Base-by-base conservation (phyloP, 2,797 vertebrate species). In the Chelonia mydas region DNA sequence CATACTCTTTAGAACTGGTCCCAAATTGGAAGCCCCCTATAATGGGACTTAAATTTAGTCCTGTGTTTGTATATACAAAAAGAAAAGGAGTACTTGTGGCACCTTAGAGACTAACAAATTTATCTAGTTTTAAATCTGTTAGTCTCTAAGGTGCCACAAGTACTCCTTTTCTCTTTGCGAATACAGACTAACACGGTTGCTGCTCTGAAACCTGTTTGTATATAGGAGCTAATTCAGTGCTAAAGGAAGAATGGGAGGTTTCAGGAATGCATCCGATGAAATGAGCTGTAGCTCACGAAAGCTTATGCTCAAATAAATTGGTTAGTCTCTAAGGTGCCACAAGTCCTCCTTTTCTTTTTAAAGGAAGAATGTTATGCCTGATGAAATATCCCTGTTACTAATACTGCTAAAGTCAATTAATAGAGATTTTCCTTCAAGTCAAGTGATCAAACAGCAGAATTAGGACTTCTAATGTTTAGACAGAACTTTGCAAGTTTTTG, bases 401-500 rank as follows among this genome's bases (percentile, higher is more conserved):
- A 93, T 83, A 27, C 41, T 61, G 86, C 37, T 77, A 49, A 19
- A 86, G 89, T 87, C 84, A 88, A 33, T 96, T 94, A 78, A 81
- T 72, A 53, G 37, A 84, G 74, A 53, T 90, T 94, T 86, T 88
- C 84, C 83, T 83, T 87, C 74, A 88, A 88, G 86, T 84, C 81
- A 59, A 19, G 21, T 80, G 57, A 50, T 87, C 92, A 54, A 33
- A 81, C 81, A 81, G 78, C 81, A 45, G 81, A 89, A 51, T 91
- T 86, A 37, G 33, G 41, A 49, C 82, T 92, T 90, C 84, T 86
- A 93, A 84, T 94, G 86, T 83, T 87, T 84, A 2, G 31, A 95
- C 76, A 95, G 92, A 86, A 59, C 92, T 94, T 79, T 89, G 33
- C 74, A 92, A 59, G 84, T 92, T 95, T 94, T 91, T 21, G 81